A percentile compares a stretch with the other conserved stretches of the same genome.
phyloP scores from a whole-genome alignment of 2,888 invertebrate species.

The Cheilosia grossa region DNA sequence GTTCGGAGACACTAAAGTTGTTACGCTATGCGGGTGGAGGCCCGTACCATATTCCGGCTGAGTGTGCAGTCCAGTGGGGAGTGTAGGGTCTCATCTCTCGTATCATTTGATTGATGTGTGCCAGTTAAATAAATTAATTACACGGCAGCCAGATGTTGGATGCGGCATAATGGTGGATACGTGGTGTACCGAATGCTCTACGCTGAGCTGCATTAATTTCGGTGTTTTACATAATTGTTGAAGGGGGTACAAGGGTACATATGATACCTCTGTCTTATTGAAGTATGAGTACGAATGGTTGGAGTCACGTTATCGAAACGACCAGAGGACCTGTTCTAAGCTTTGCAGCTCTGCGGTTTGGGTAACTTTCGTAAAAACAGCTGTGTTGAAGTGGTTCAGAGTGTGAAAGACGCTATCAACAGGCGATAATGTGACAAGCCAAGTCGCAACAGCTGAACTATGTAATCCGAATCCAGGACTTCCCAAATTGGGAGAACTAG shows the following conservation, averaged over 20 bases:
- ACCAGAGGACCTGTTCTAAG: no score
- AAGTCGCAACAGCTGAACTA: no score
- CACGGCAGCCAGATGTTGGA: slow-evolving; percentile 67
- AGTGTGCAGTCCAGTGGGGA: slow-evolving; percentile 28
- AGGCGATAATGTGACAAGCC: no score
- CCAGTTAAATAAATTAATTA: slow-evolving; percentile 75
- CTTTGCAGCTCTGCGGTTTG: no score
- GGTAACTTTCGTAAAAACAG: no score
- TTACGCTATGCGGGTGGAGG: background rate
- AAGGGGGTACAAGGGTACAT: slow-evolving; percentile 47
- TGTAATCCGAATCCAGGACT: no score
- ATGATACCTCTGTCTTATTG: background rate
- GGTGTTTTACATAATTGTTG: slow-evolving; percentile 64
- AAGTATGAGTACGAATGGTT: no score
- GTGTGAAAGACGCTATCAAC: no score
- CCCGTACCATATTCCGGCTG: slow-evolving; percentile 2
- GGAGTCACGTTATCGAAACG: no score
- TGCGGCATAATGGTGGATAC: slow-evolving; percentile 3
- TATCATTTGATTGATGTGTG: slow-evolving; percentile 75
- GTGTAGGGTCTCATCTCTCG: slow-evolving; percentile 63
- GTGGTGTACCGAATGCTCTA: background rate
- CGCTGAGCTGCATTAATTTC: slow-evolving; percentile 23
- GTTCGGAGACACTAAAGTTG: slow-evolving; percentile 36
- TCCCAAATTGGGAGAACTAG: no score
- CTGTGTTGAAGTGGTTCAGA: no score